A percentile compares a stretch with the other conserved stretches of the same genome.
phyloP scores from a whole-genome alignment of 1,140 invertebrate species.

The Caenorhabditis latens region DNA sequence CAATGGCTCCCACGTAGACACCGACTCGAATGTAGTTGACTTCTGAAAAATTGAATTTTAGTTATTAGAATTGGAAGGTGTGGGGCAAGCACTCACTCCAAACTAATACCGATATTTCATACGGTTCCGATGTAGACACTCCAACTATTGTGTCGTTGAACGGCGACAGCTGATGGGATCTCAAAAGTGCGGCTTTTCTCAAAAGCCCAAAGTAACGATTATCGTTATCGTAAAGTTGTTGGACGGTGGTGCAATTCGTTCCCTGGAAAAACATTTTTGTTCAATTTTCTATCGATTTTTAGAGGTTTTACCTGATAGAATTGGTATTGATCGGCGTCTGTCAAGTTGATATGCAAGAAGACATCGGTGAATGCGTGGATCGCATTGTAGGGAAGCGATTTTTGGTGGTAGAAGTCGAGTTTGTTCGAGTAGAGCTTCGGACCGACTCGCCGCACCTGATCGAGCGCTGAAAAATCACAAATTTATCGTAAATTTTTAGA shows the following conservation, averaged over 20 bases:
- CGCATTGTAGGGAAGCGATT: neutral
- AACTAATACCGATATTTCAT: slow-evolving; percentile 32
- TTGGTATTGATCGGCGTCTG: slow-evolving; percentile 32
- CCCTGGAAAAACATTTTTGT: slow-evolving; percentile 39
- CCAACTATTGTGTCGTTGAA: slow-evolving; percentile 60
- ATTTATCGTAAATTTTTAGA: too few relatives aligned
- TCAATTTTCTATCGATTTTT: neutral
- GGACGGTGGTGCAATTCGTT: slow-evolving; percentile 54
- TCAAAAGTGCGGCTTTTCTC: slow-evolving; percentile 45
- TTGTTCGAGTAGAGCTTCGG: slow-evolving; percentile 17
- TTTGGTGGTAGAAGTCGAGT: slow-evolving; percentile 31
- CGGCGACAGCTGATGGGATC: slow-evolving; percentile 57
- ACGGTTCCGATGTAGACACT: slow-evolving; percentile 51
- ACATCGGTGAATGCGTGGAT: slow-evolving; percentile 60
- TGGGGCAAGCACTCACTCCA: slow-evolving; percentile 21
- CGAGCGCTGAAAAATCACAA: neutral
- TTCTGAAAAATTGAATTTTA: slow-evolving; percentile 27
- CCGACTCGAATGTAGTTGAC: slow-evolving; percentile 56
- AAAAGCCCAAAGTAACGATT: slow-evolving; percentile 64
- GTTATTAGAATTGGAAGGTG: neutral
- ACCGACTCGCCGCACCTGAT: neutral
- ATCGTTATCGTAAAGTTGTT: slow-evolving; percentile 43
- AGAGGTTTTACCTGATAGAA: slow-evolving; percentile 57
- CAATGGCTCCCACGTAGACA: slow-evolving; percentile 48
- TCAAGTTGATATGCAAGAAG: slow-evolving; percentile 53